These are phyloP conservation scores for Drosophila birchii DNA, from an alignment of 2,888 invertebrate species.

Conservation along the genomic window DNA sequence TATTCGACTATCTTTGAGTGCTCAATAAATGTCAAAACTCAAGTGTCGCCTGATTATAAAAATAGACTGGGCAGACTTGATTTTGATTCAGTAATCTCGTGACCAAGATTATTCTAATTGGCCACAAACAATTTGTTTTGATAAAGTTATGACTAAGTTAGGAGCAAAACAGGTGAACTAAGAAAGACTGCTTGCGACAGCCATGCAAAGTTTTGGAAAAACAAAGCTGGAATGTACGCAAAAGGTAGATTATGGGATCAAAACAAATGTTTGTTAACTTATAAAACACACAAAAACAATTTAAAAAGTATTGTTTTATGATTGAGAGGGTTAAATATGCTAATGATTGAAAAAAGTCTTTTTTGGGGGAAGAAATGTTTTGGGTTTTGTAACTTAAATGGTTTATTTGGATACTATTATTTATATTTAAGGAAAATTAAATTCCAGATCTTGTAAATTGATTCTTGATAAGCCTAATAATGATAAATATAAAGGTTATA, in stretches of 20 bases:
- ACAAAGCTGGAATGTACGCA: slow-evolving; percentile 5
- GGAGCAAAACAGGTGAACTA: slow-evolving; percentile 2
- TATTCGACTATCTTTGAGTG: slow-evolving; percentile 5
- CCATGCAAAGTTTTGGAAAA: not conserved
- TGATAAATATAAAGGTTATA: too few species aligned
- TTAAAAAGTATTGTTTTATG: not conserved
- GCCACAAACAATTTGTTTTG: not conserved
- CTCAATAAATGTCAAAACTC: slow-evolving; percentile 9
- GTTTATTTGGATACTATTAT: not conserved
- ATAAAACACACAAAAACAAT: not conserved
- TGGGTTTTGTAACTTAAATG: too few species aligned
- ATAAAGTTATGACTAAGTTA: not conserved
- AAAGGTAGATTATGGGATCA: not conserved
- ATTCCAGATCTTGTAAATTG: too few species aligned
- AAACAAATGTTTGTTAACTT: slow-evolving; percentile 1
- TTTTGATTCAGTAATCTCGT: slow-evolving; percentile 11
- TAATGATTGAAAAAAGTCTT: not conserved
- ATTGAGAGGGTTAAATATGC: not conserved
- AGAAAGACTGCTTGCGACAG: slow-evolving; percentile 2
- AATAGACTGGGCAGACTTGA: not conserved
- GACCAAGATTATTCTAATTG: slow-evolving; percentile 4
- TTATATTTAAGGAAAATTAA: not conserved
- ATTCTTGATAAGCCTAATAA: not conserved
- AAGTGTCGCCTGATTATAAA: not conserved
- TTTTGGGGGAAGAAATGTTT: not conserved